Conservation (phyloP, 1,140 invertebrate species). For the Drosophila kohkoa region DNA sequence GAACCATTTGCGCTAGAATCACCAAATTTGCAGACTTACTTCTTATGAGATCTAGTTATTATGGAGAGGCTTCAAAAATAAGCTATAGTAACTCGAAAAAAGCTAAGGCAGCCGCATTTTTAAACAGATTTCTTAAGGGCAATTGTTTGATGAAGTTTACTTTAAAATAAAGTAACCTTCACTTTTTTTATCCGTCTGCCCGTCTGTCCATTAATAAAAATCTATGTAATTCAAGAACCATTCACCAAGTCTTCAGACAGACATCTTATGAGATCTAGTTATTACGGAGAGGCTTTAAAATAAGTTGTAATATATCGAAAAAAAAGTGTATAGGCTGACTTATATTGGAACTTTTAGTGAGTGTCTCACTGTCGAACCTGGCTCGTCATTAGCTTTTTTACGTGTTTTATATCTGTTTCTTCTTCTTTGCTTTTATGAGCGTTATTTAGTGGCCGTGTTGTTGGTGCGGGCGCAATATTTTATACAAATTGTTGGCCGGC, state of each 20-base stretch:
- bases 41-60: no score
- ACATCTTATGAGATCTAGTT: no score
- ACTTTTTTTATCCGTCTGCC: no score
- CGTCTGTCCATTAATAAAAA: no score
- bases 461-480: conserved; percentile 75
- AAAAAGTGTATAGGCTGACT: background rate
- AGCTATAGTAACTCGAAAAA: background rate
- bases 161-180: no score
- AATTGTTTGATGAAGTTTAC: no score
- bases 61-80: background rate
- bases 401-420: background rate
- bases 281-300: background rate
- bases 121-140: no score
- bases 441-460: conserved; percentile 56
- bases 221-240: no score
- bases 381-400: conserved; percentile 5
- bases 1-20: no score
- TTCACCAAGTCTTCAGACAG: no score
- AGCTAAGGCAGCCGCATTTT: no score
- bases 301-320: background rate
- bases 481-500: conserved; percentile 74
- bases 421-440: conserved; percentile 11
- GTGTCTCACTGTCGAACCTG: background rate
- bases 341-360: background rate
- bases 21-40: no score